Evolutionary conservation across 2,888 invertebrate genomes (phyloP), one percentile per base, ranked within the genome.

Genomic region (Pyrgus malvae): DNA sequence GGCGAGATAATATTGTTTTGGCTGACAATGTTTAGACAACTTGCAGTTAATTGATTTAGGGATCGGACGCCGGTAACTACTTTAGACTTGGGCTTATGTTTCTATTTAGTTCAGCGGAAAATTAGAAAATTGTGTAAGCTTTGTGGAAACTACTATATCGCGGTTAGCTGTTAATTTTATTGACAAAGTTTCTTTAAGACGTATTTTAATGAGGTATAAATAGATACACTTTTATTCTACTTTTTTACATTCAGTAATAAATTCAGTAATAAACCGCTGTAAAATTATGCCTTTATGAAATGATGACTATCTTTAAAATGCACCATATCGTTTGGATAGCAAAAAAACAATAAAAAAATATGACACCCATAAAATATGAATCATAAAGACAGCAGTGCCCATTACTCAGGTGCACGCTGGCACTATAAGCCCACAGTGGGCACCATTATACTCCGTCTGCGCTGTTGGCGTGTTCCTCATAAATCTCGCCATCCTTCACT

Each of bases 1-100:
- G 35, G 35, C 42, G 35, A 44, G 42, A 51, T 42, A 51, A 51
- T 51, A 51, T 51, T 51, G 51, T 51, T 51, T 42, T 51, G 42
- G 50, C 35, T 42, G 50, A 51, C 50, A 51, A 51, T 51, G 42
- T 42, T 51, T 51, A 27, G 33, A 51, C 42, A 51, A 51, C 50
- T 51, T 6, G 16, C 27, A 44, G 50, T 51, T 51, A 51, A 51
- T 51, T 51, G 50, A 35, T 51, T 51, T 51, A 51, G 50, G 42
- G 50, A 51, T 51, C 42, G 50, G 50, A 51, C 50, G 42, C 31
- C 42, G 11, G 42, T 29, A 51, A 51, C 51, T 51, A 51, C 44
- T 53, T 44, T 42, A 27, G 51, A 53, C 44, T 53, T 37, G 37
- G 23, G 16, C 35, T 25, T 23, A 38, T 44, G 44, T 53, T 44